A percentile compares a stretch with the other conserved stretches of the same genome.
phyloP scores from a whole-genome alignment of 2,888 invertebrate genomes.

The Temnothorax ravouxi region DNA sequence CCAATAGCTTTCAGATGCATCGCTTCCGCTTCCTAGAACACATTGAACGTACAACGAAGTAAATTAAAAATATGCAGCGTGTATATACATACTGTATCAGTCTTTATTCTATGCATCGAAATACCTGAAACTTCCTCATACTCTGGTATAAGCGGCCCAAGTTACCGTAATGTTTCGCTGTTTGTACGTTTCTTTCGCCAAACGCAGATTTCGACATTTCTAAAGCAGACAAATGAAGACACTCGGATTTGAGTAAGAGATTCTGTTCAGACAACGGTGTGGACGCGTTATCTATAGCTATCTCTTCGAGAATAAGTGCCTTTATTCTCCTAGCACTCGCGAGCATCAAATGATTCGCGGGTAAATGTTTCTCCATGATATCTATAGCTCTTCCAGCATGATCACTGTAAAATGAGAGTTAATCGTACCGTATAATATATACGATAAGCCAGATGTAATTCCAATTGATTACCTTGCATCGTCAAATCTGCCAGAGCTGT shows the following conservation, averaged over 20 bases:
- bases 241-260: conserved; percentile 93
- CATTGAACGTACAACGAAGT: not conserved
- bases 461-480: conserved; percentile 89
- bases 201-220: conserved; percentile 93
- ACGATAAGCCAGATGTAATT: not conserved
- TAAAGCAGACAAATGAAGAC: conserved; percentile 94
- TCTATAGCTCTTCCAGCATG: conserved; percentile 94
- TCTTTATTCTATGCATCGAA: not conserved
- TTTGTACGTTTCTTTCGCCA: conserved; percentile 97
- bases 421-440: conserved; percentile 8
- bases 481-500: conserved; percentile 94
- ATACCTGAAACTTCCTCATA: conserved; percentile 94
- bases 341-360: conserved; percentile 93
- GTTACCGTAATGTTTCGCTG: conserved; percentile 98
- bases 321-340: conserved; percentile 97
- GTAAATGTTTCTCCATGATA: conserved; percentile 93
- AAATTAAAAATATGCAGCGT: conserved; percentile 5
- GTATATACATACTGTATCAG: not conserved
- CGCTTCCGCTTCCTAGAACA: conserved; percentile 92
- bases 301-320: conserved; percentile 97
- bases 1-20: conserved; percentile 98
- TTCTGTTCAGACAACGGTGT: conserved; percentile 87
- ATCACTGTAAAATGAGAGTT: conserved; percentile 87
- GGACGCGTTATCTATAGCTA: conserved; percentile 93
- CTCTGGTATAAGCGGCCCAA: conserved; percentile 97